phyloP scores from a whole-genome alignment of 1,140 invertebrate genomes.

The Trachymyrmex cornetzi region DNA sequence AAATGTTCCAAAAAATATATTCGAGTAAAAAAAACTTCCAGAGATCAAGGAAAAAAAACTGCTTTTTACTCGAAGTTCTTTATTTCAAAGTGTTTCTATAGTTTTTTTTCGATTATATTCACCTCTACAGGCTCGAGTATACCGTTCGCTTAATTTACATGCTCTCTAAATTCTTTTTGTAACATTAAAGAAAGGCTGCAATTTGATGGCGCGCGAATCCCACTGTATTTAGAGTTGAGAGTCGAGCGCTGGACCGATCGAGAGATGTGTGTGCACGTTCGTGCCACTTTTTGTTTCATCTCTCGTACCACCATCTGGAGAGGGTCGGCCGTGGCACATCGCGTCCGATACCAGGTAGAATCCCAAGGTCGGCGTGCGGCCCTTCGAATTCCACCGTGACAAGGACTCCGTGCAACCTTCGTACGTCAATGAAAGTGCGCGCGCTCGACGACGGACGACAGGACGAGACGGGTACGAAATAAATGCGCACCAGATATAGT shows the following conservation, averaged over 20 bases:
- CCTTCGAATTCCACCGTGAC: slow-evolving; percentile 74
- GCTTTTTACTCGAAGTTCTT: no score
- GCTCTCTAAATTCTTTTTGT: not conserved
- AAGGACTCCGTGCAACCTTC: slow-evolving; percentile 73
- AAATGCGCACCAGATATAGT: not conserved
- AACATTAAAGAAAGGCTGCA: not conserved
- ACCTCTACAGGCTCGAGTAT: no score
- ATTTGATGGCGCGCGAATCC: not conserved
- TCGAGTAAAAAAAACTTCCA: no score
- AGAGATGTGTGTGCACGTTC: slow-evolving; percentile 18
- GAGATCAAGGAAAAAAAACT: no score
- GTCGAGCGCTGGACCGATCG: not conserved
- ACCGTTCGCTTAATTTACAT: not conserved
- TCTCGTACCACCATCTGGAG: slow-evolving; percentile 68
- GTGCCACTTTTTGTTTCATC: slow-evolving; percentile 72
- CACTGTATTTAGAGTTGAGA: not conserved
- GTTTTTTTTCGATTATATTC: no score
- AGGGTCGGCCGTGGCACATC: slow-evolving; percentile 53
- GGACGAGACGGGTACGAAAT: not conserved
- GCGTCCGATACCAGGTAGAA: slow-evolving; percentile 72
- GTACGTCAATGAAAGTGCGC: slow-evolving; percentile 69
- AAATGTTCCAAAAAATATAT: no score
- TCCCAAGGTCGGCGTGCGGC: slow-evolving; percentile 71
- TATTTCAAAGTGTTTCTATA: no score
- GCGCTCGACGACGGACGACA: slow-evolving; percentile 5